Percentiles rank a stretch among this genome's conserved stretches.
These are phyloP conservation scores for Euproctis similis DNA, from an alignment of 2,888 invertebrate genomes.

Conservation along the genomic window DNA sequence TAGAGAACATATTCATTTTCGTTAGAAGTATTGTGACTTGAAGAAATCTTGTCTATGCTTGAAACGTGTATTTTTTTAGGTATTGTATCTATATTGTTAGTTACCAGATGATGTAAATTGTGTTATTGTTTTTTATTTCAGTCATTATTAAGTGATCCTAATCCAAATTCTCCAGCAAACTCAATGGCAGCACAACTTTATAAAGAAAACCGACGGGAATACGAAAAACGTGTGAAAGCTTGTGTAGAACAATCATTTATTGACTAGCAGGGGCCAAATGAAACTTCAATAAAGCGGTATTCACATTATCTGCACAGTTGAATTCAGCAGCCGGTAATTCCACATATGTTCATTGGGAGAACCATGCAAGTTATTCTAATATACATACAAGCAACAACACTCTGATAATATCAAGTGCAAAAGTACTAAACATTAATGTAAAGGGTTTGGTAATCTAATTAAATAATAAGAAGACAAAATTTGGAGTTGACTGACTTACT, in stretches of 20 bases:
- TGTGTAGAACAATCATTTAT: slow-evolving; percentile 99
- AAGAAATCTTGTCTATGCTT: too few species aligned
- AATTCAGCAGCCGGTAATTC: slow-evolving; percentile 41
- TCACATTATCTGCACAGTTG: slow-evolving; percentile 33
- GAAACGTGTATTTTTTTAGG: too few species aligned
- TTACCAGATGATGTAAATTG: too few species aligned
- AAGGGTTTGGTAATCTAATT: slow-evolving; percentile 33
- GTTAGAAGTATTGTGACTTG: too few species aligned
- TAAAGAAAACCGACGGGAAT: slow-evolving; percentile 99
- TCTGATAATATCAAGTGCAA: slow-evolving; percentile 23
- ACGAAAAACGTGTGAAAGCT: slow-evolving; percentile 99
- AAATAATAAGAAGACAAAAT: slow-evolving; percentile 24
- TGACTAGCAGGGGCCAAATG: slow-evolving; percentile 79
- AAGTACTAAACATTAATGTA: slow-evolving; percentile 22
- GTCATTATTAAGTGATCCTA: slow-evolving; percentile 99
- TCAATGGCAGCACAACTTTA: slow-evolving; percentile 99
- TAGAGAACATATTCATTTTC: too few species aligned
- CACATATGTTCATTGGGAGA: slow-evolving; percentile 62
- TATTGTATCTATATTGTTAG: too few species aligned
- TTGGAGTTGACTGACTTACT: slow-evolving; percentile 20
- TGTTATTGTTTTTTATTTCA: slow-evolving; percentile 75
- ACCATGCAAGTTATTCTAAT: slow-evolving; percentile 36
- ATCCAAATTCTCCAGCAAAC: slow-evolving; percentile 99
- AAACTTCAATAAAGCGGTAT: slow-evolving; percentile 42
- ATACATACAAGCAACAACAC: slow-evolving; percentile 17